Evolutionary conservation across 2,113 vertebrate genomes (phyloP).

Genomic region (Dolichallabes microphthalmus): DNA sequence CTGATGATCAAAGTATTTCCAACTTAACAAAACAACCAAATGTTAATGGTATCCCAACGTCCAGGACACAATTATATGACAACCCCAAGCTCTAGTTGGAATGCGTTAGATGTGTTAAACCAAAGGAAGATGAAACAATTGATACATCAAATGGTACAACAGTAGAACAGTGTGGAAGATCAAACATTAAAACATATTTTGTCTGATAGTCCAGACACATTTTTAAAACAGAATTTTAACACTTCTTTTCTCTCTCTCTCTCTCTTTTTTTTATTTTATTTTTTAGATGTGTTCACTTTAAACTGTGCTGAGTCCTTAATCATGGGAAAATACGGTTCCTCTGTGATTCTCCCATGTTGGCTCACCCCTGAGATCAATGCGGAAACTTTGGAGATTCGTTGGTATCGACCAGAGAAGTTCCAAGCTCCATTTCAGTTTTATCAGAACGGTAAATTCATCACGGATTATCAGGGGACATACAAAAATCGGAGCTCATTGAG

Average conservation of each 20-base stretch:
- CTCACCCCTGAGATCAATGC: constrained; percentile 54
- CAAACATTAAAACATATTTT: not conserved
- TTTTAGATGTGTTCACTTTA: constrained; percentile 45
- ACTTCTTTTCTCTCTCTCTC: not conserved
- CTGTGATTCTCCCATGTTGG: constrained; percentile 62
- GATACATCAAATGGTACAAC: not conserved
- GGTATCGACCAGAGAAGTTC: constrained; percentile 38
- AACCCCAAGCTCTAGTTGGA: no score
- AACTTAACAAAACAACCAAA: no score
- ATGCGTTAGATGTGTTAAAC: no score
- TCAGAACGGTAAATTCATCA: not conserved
- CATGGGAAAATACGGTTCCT: not conserved
- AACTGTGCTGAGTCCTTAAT: not conserved
- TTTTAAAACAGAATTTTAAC: not conserved
- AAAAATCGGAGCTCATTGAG: constrained; percentile 55
- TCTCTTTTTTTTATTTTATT: no score
- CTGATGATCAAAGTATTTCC: no score
- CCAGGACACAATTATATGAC: no score
- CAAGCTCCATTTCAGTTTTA: constrained; percentile 39
- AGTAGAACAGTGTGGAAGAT: not conserved
- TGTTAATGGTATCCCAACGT: no score
- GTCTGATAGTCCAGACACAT: not conserved
- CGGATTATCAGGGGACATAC: not conserved
- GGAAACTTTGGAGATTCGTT: constrained; percentile 59
- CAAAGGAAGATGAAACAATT: not conserved